phyloP scores from a whole-genome alignment of 1,140 invertebrate genomes.

The Ctenoplectra terminalis region DNA sequence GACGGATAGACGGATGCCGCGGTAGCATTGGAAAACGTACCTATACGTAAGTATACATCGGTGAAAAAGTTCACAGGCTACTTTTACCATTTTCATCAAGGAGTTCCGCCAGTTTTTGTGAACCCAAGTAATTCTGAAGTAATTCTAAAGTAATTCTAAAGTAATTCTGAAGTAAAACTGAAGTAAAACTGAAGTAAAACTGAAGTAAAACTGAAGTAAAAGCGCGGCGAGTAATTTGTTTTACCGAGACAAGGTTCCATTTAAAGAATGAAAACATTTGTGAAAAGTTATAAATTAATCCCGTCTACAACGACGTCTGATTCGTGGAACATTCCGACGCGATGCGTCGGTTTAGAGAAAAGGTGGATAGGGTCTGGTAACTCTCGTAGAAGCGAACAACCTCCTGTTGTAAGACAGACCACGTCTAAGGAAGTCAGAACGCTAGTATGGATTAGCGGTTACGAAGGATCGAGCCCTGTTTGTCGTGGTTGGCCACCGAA shows the following conservation, averaged over 20 bases:
- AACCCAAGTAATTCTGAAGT: no score
- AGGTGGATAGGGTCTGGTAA: slow-evolving; percentile 22
- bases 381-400: slow-evolving; percentile 17
- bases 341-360: not conserved
- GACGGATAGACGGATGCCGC: slow-evolving; percentile 52
- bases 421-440: slow-evolving; percentile 53
- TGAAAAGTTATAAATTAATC: slow-evolving; percentile 33
- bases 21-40: slow-evolving; percentile 51
- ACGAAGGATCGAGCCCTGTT: slow-evolving; percentile 56
- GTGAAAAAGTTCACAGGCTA: slow-evolving; percentile 53
- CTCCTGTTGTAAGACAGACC: slow-evolving; percentile 48
- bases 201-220: not conserved
- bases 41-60: no score
- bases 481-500: slow-evolving; percentile 58
- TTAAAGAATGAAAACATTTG: not conserved
- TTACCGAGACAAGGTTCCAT: slow-evolving; percentile 10
- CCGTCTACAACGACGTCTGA: not conserved
- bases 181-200: no score
- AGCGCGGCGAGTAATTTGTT: slow-evolving; percentile 32
- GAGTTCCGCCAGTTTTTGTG: not conserved
- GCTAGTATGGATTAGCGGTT: slow-evolving; percentile 64
- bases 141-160: no score
- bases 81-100: slow-evolving; percentile 56
- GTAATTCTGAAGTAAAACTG: no score
- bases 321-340: slow-evolving; percentile 40